Evolutionary conservation across 2,113 vertebrate genomes (phyloP).

Genomic region (Variabilichromis moorii): DNA sequence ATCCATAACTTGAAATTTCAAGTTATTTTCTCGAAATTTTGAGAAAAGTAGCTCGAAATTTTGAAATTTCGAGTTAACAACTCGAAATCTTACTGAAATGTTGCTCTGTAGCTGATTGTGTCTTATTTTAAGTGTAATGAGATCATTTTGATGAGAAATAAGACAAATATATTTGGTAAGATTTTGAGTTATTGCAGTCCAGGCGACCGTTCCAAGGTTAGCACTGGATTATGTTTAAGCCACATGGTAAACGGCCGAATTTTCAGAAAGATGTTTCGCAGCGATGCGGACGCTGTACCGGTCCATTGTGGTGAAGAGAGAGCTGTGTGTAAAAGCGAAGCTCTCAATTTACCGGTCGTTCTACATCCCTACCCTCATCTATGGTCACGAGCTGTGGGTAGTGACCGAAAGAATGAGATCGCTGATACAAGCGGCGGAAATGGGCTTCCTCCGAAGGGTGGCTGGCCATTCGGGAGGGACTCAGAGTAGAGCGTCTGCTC

Average conservation of each 20-base stretch:
- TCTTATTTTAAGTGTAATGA: background rate
- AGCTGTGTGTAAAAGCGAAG: background rate
- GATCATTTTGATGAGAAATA: background rate
- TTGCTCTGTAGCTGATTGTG: background rate
- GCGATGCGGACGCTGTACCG: rapidly evolving
- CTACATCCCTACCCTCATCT: rapidly evolving
- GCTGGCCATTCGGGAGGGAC: rapidly evolving
- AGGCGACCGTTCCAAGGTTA: background rate
- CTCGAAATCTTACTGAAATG: background rate
- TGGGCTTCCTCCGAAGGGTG: rapidly evolving
- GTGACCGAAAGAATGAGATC: background rate
- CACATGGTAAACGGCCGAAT: rapidly evolving
- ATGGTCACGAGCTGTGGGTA: background rate
- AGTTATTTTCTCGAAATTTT: rapidly evolving
- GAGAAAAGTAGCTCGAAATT: background rate
- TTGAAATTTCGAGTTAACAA: rapidly evolving
- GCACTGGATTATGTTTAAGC: background rate
- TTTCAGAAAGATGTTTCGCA: background rate
- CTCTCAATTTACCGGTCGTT: background rate
- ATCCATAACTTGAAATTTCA: background rate
- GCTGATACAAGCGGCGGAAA: rapidly evolving
- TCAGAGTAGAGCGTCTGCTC: rapidly evolving
- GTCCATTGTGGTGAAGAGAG: background rate
- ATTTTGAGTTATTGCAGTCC: background rate
- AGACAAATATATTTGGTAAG: background rate